Evolutionary conservation across 2,797 vertebrate species (phyloP), one percentile per base, ranked within the genome.

Genomic region (Florisuga fusca): DNA sequence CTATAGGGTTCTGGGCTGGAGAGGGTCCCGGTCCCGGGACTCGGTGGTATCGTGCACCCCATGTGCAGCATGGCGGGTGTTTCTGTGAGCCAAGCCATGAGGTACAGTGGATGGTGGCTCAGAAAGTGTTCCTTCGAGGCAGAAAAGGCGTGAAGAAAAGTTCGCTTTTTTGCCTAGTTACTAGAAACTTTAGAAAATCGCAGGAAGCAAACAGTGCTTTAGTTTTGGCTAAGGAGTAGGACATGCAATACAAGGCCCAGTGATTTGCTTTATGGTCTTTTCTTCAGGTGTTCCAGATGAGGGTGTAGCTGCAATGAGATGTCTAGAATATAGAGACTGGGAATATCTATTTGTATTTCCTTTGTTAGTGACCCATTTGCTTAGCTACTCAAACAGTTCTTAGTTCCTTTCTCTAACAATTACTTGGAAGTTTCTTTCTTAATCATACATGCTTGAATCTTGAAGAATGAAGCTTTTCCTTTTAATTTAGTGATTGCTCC

Each of bases 31-130:
- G 15, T 10, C 13, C 15, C n/a, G 3, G 33, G n/a, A n/a, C n/a
- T 45, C 15, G 1, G 27, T 5, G 19, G 69, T 29, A 7, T 23
- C 3, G 1, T 3, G 22, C 31, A 1, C 16, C 66, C 46, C 21
- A 3, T 12, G 10, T 4, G 2, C 46, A 0, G 33, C 3, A 0
- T 5, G 29, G 11, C 12, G 1, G 29, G 21, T 11, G 41, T n/a
- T 51, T 5, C 0, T 6, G 0, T 1, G 25, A 10, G 45, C 34
- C 51, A 41, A 38, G 67, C 62, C 15, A 7, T 6, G 2, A 61
- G 83, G 45, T 2, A 8, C 6, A 46, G 9, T 11, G 33, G 10
- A 3, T 5, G 2, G 0, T 11, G 31, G 3, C 51, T 68, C 8
- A 4, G 22, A 15, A 43, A 8, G 48, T 1, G 18, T n/a, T 84